These are phyloP conservation scores for Acanthisitta chloris DNA, from an alignment of 2,113 vertebrate species.

Conservation along the genomic window DNA sequence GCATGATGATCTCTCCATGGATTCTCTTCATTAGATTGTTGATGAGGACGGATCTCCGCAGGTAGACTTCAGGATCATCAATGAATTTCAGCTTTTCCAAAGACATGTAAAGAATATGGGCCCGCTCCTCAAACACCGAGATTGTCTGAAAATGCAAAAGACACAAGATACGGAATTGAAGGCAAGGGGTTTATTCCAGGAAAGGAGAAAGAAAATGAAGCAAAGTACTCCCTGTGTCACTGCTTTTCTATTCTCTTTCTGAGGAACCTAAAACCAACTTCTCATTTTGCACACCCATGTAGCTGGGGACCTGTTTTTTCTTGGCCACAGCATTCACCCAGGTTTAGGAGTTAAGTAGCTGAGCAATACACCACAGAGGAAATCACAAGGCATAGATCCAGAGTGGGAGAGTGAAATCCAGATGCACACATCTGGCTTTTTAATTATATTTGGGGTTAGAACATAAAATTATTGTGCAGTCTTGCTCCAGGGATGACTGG, in stretches of 20 bases:
- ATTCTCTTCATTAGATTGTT: conserved; percentile 95
- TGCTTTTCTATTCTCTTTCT: neutral
- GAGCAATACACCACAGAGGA: neutral
- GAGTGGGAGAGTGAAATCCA: neutral
- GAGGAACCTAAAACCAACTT: neutral
- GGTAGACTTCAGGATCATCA: conserved; percentile 93
- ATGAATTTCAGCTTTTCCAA: conserved; percentile 96
- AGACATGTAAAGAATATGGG: conserved; percentile 93
- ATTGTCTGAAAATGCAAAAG: conserved; percentile 79
- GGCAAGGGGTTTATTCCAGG: neutral
- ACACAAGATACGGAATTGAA: neutral
- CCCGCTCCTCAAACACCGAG: conserved; percentile 89
- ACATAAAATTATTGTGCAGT: neutral
- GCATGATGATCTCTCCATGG: conserved; percentile 89
- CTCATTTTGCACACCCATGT: neutral
- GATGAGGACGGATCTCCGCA: conserved; percentile 92
- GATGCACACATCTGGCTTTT: neutral
- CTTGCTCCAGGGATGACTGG: neutral
- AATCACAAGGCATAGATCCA: neutral
- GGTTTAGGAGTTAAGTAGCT: neutral
- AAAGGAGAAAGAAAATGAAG: neutral
- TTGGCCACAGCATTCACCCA: neutral
- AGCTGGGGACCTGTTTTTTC: neutral
- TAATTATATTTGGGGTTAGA: neutral
- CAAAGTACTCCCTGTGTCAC: neutral